These are phyloP conservation scores for Acrobasis consociella DNA, from an alignment of 2,888 invertebrate genomes.

Conservation along the genomic window DNA sequence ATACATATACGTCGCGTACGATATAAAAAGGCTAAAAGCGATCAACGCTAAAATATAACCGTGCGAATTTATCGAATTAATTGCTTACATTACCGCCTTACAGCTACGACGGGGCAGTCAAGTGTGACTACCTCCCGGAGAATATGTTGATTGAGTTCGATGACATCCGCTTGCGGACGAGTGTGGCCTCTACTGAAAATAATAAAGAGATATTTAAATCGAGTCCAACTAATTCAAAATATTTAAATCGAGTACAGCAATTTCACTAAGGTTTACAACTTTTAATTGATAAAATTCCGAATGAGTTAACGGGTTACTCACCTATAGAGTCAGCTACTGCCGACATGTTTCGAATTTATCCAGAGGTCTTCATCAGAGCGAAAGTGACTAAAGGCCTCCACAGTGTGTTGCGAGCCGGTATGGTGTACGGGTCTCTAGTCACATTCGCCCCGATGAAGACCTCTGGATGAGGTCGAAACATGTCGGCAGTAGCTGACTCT, in stretches of 20 bases:
- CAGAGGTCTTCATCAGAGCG: too few species aligned
- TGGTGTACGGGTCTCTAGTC: too few species aligned
- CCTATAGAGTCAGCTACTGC: too few species aligned
- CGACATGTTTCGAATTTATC: too few species aligned
- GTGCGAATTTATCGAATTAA: conserved; percentile 21
- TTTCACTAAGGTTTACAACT: too few species aligned
- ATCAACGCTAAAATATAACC: conserved; percentile 19
- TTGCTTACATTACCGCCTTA: conserved; percentile 27
- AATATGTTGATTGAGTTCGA: conserved; percentile 90
- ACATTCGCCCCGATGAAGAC: too few species aligned
- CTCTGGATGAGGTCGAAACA: too few species aligned
- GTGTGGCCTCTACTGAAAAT: conserved; percentile 86
- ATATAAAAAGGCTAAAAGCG: conserved; percentile 24
- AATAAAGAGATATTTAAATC: conserved; percentile 26
- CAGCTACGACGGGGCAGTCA: conserved; percentile 30
- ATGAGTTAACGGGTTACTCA: too few species aligned
- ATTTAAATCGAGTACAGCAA: conserved; percentile 7
- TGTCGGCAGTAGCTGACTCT: too few species aligned
- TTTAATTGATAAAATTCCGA: too few species aligned
- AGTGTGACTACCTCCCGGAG: conserved; percentile 86
- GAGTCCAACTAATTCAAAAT: not conserved
- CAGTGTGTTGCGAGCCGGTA: too few species aligned
- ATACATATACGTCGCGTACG: conserved; percentile 22
- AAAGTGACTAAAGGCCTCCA: too few species aligned
- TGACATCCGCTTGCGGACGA: conserved; percentile 87